Base-by-base conservation (phyloP, 2,888 invertebrate species). In the Cheilosia variabilis region DNA sequence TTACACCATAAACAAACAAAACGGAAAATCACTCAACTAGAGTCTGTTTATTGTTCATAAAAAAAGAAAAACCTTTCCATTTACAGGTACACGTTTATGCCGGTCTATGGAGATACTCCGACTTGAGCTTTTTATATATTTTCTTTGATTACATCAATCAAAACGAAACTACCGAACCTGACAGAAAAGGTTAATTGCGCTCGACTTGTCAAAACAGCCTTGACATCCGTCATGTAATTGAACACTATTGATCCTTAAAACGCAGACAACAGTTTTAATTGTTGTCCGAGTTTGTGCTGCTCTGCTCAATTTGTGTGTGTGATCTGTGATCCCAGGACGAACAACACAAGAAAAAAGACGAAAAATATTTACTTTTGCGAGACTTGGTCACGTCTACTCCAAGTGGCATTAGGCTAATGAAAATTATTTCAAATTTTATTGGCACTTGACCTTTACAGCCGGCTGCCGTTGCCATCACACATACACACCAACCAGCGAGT, bases 401-500 rank as follows among this genome's bases (percentile, higher is more conserved):
- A 41, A 17, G 3, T 37, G 19, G 19, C 43, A 68, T 55, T 68
- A 34, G 24, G 45, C 53, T 68, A 69, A 62, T 69, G 47, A 69
- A 37, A 69, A 69, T 68, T 37, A 62, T 77, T 69, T 69, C 53
- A 66, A 77, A 62, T 69, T 69, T 77, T 69, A 71, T 41, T 71
- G 55, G 7, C 50, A 78, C 62, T 63, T 63, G 69, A 78, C 69
- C 69, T 77, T 77, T 55, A 55, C 37, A 27, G 17, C 3, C 13
- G 37, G 37, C 13, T 37, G 37, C 13, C 10, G 13, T 9, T 34
- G 22, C 9, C 69, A 53, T 6, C 60, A 27, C 24, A 6, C 31
- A 10, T n/a, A 17, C 68, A 34, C 43, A 41, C 19, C 41, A 24
- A 27, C 27, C 27, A 17, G 37, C 50, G 43, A 58, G 55, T 31